Percentiles rank a stretch among this genome's conserved stretches.
phyloP scores from a whole-genome alignment of 1,140 invertebrate species.

The Drosophila sp. region DNA sequence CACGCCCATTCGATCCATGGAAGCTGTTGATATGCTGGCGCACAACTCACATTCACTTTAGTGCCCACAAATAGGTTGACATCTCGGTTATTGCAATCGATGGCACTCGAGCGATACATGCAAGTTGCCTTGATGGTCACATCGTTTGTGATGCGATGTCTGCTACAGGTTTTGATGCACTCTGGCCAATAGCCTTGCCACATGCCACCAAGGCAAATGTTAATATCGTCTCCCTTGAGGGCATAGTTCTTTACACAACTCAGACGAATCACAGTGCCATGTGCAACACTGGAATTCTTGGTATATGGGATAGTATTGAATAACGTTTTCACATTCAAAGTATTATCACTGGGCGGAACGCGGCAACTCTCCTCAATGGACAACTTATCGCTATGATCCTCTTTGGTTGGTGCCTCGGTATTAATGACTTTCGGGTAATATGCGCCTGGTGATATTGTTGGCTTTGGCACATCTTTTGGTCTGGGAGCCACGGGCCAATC shows the following conservation, averaged over 20 bases:
- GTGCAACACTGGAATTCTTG: background rate
- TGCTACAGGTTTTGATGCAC: constrained; percentile 20
- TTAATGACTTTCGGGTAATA: background rate
- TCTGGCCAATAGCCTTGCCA: constrained; percentile 25
- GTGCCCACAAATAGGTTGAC: constrained; percentile 8
- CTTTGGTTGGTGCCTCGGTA: too few species aligned
- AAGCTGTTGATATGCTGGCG: constrained; percentile 19
- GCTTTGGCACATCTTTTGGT: background rate
- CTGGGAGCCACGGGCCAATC: background rate
- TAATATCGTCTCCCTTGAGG: constrained; percentile 14
- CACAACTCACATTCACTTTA: constrained; percentile 9
- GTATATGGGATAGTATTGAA: constrained; percentile 11
- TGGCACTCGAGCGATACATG: background rate
- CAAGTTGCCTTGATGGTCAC: constrained; percentile 18
- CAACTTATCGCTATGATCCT: background rate
- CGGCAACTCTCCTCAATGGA: constrained; percentile 2
- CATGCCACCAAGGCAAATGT: constrained; percentile 25
- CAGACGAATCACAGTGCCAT: constrained; percentile 16
- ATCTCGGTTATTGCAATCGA: constrained; percentile 13
- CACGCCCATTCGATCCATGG: background rate
- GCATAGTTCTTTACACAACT: background rate
- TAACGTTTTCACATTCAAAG: background rate
- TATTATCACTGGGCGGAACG: background rate
- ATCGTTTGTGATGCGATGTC: background rate
- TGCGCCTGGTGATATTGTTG: background rate